Percentiles rank a stretch among this genome's conserved stretches.
These are phyloP conservation scores for Talpa occidentalis DNA, from an alignment of 2,113 vertebrate genomes.

Conservation along the genomic window DNA sequence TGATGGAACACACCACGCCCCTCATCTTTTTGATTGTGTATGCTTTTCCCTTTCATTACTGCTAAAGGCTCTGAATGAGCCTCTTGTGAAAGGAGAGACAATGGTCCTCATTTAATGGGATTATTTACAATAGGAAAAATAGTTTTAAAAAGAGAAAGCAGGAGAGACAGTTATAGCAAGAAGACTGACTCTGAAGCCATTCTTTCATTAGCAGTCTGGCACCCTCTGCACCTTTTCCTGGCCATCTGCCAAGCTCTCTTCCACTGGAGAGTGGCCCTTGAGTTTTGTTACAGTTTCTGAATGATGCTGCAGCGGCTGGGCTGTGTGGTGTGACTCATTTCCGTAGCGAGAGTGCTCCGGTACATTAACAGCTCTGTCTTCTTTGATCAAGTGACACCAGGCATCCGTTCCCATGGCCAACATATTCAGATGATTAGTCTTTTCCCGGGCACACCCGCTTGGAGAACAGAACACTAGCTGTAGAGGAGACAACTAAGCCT, in stretches of 20 bases:
- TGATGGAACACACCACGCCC: constrained; percentile 76
- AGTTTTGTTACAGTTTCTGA: constrained; percentile 79
- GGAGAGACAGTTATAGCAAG: constrained; percentile 78
- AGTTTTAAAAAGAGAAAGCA: constrained; percentile 77
- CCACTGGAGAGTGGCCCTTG: constrained; percentile 72
- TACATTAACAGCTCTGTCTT: constrained; percentile 78
- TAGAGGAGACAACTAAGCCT: not conserved
- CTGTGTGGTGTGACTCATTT: constrained; percentile 85
- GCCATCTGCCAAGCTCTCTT: constrained; percentile 79
- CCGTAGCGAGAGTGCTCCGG: constrained; percentile 76
- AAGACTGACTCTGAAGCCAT: constrained; percentile 80
- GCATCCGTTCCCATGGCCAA: constrained; percentile 55
- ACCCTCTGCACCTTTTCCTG: constrained; percentile 86
- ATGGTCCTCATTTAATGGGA: constrained; percentile 85
- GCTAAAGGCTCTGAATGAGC: constrained; percentile 81
- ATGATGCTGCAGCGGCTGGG: constrained; percentile 68
- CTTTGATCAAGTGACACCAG: constrained; percentile 69
- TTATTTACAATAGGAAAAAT: constrained; percentile 86
- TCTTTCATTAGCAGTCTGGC: constrained; percentile 84
- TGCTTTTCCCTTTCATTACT: constrained; percentile 80
- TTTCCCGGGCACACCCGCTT: constrained; percentile 42
- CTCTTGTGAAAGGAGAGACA: constrained; percentile 84
- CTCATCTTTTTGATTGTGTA: constrained; percentile 54
- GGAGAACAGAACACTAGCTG: constrained; percentile 10
- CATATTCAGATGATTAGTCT: constrained; percentile 58